Conservation (phyloP, 2,888 invertebrate genomes). For the Dyspetes luteomarginatus region DNA sequence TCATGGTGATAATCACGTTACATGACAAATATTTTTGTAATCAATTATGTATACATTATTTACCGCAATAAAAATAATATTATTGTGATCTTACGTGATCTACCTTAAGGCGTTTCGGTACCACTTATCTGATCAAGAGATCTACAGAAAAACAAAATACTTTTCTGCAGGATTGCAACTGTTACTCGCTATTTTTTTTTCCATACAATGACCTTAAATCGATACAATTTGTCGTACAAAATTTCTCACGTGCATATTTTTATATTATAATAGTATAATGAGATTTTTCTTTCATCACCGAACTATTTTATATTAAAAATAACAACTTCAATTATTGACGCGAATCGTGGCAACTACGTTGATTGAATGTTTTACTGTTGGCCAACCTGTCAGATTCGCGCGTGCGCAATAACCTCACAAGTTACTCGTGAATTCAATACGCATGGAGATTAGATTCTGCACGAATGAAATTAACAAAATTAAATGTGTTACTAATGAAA, state of each 20-base stretch:
- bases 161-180: constrained; percentile 4
- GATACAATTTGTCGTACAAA: not conserved
- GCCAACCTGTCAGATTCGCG: not conserved
- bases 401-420: not conserved
- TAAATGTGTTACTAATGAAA: too few species aligned
- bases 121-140: not conserved
- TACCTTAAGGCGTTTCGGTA: too few species aligned
- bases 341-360: not conserved
- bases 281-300: not conserved
- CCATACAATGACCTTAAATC: constrained; percentile 1
- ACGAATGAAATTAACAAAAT: too few species aligned
- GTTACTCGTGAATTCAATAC: too few species aligned
- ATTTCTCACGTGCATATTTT: constrained; percentile 1
- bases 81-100: too few species aligned
- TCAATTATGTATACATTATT: too few species aligned
- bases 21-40: too few species aligned
- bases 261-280: constrained; percentile 24
- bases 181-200: not conserved
- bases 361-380: not conserved
- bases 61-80: too few species aligned
- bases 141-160: not conserved
- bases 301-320: constrained; percentile 18
- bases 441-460: too few species aligned
- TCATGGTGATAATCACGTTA: too few species aligned
- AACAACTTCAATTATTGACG: constrained; percentile 2